Evolutionary conservation across 2,888 invertebrate genomes (phyloP).

Genomic region (Drosophila suboccidentalis): DNA sequence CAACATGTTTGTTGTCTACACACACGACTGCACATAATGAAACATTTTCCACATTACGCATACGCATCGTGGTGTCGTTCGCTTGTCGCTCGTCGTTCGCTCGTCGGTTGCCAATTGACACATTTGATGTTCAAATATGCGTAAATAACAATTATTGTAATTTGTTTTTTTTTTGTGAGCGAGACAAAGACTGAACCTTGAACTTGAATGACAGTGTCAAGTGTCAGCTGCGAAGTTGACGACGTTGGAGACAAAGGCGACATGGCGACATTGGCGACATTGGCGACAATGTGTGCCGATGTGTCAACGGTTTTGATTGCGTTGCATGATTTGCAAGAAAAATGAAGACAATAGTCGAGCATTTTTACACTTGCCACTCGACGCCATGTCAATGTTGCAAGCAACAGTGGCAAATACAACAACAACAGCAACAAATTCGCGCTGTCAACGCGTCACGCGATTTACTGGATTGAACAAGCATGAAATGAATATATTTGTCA

Average conservation of each 20-base stretch:
- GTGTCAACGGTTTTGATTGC: constrained; percentile 78
- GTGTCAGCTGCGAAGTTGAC: constrained; percentile 29
- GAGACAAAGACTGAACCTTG: constrained; percentile 70
- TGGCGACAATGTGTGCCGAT: constrained; percentile 60
- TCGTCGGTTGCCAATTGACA: constrained; percentile 69
- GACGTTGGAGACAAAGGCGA: constrained; percentile 6
- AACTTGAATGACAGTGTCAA: constrained; percentile 73
- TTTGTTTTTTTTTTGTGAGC: constrained; percentile 50
- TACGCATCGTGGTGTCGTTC: constrained; percentile 47
- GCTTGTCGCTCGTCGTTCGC: constrained; percentile 15
- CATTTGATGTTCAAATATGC: constrained; percentile 77
- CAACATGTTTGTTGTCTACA: constrained; percentile 32
- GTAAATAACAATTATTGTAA: constrained; percentile 80
- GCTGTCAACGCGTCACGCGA: constrained; percentile 74
- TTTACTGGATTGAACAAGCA: constrained; percentile 73
- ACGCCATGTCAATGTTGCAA: constrained; percentile 33
- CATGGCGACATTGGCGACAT: constrained; percentile 34
- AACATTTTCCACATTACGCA: constrained; percentile 67
- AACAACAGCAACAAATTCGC: constrained; percentile 47
- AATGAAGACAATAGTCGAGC: constrained; percentile 78
- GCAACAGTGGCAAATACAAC: constrained; percentile 17
- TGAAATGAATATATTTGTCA: constrained; percentile 80
- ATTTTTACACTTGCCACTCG: constrained; percentile 65
- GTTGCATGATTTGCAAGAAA: constrained; percentile 81
- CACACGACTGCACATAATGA: constrained; percentile 31